Conservation (phyloP, 2,797 vertebrate genomes). For the Syndactyla subalaris region DNA sequence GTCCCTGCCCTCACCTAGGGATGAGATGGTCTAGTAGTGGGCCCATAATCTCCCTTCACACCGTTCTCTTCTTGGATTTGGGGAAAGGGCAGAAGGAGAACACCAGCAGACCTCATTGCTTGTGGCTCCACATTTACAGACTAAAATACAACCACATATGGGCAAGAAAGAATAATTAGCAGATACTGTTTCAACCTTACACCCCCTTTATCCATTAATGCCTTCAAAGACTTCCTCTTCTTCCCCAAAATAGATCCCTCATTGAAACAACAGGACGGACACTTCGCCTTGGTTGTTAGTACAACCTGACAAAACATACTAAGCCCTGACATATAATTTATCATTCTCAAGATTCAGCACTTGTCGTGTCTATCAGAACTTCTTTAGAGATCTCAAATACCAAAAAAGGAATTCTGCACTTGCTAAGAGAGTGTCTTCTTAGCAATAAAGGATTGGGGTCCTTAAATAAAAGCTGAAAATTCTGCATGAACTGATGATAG, state of each 20-base stretch:
- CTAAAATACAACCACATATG: neutral
- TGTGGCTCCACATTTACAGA: neutral
- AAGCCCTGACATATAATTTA: neutral
- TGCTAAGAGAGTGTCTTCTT: neutral
- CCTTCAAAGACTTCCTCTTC: neutral
- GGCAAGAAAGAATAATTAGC: neutral
- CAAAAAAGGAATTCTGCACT: neutral
- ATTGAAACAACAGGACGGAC: neutral
- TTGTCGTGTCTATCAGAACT: neutral
- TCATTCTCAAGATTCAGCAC: neutral
- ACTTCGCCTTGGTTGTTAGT: neutral
- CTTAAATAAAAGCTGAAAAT: neutral
- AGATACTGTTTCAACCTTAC: neutral
- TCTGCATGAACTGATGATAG: neutral
- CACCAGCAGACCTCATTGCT: neutral
- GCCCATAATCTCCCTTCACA: fast-evolving
- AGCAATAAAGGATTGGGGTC: neutral
- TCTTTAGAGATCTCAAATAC: neutral
- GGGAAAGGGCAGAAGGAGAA: neutral
- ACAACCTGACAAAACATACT: neutral
- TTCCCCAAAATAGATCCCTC: neutral
- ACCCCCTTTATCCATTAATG: neutral
- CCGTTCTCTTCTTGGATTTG: neutral
- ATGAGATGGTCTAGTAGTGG: neutral
- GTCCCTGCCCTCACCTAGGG: neutral